These are phyloP conservation scores for Rallus crepitans DNA, from an alignment of 2,797 vertebrate species.

Conservation along the genomic window DNA sequence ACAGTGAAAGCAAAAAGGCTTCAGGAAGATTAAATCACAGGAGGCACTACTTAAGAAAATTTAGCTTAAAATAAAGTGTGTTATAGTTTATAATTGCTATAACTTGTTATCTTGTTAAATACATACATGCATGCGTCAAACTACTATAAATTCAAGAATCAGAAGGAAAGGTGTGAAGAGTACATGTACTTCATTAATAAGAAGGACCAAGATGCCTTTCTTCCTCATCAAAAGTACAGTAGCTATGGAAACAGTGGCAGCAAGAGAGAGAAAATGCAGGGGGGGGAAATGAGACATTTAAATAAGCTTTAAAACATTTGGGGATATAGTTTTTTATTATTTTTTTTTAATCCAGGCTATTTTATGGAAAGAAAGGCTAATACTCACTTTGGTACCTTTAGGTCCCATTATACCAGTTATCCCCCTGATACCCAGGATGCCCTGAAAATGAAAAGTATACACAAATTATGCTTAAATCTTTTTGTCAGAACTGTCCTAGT, in stretches of 20 bases:
- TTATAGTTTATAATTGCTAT: not conserved
- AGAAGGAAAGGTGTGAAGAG: not conserved
- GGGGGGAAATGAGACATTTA: not conserved
- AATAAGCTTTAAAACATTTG: not conserved
- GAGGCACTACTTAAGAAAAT: not conserved
- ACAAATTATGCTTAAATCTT: not conserved
- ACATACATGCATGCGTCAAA: not conserved
- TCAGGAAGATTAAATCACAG: not conserved
- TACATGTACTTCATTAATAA: not conserved
- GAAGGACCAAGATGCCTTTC: not conserved
- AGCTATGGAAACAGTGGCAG: not conserved
- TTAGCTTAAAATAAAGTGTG: not conserved
- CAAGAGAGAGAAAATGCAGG: not conserved
- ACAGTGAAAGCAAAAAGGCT: not conserved
- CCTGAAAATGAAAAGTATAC: conserved; percentile 81
- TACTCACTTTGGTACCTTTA: conserved; percentile 91
- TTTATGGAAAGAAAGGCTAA: not conserved
- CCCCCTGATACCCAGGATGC: conserved; percentile 90
- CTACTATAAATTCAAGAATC: not conserved
- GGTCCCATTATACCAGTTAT: conserved; percentile 89
- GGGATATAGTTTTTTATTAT: too few species aligned
- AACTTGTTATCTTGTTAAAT: not conserved
- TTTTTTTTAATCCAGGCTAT: not conserved
- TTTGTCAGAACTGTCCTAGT: not conserved
- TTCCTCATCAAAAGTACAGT: not conserved